These are phyloP conservation scores for Zeus faber DNA, from an alignment of 2,113 vertebrate species.

Conservation along the genomic window DNA sequence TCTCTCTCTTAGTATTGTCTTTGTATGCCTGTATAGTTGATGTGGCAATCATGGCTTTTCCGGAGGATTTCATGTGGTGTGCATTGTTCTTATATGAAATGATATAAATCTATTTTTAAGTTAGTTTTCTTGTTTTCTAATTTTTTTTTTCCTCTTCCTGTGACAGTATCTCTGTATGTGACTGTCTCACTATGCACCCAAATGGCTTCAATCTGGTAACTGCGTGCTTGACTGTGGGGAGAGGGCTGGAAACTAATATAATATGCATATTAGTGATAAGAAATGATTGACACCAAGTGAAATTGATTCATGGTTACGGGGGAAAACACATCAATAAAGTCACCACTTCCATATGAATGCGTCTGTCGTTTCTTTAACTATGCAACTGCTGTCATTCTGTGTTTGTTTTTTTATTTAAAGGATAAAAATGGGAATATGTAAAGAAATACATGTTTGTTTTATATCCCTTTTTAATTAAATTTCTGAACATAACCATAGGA, in stretches of 20 bases:
- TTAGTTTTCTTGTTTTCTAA: constrained; percentile 68
- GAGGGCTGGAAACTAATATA: constrained; percentile 57
- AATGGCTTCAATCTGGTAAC: constrained; percentile 82
- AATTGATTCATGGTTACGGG: constrained; percentile 79
- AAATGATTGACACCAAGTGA: constrained; percentile 54
- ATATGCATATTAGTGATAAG: constrained; percentile 62
- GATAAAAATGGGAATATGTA: too few relatives aligned
- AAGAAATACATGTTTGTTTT: too few relatives aligned
- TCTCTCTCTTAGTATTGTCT: constrained; percentile 74
- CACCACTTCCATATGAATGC: constrained; percentile 83
- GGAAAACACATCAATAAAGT: constrained; percentile 95
- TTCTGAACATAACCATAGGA: too few relatives aligned
- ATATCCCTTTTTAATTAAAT: too few relatives aligned
- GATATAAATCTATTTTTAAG: constrained; percentile 70
- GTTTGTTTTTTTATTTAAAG: too few relatives aligned
- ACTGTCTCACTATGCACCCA: constrained; percentile 96
- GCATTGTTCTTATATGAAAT: constrained; percentile 76
- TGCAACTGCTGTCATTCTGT: too few relatives aligned
- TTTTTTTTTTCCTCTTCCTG: constrained; percentile 79
- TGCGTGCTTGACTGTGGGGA: constrained; percentile 82
- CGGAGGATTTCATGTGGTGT: constrained; percentile 88
- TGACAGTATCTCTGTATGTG: constrained; percentile 78
- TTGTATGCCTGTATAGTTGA: constrained; percentile 88
- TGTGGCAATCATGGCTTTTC: constrained; percentile 83
- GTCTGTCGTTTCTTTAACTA: constrained; percentile 16